A percentile compares a stretch with the other conserved stretches of the same genome.
Evolutionary conservation across 2,113 vertebrate species (phyloP).

Genomic region (Ciconia stormi): DNA sequence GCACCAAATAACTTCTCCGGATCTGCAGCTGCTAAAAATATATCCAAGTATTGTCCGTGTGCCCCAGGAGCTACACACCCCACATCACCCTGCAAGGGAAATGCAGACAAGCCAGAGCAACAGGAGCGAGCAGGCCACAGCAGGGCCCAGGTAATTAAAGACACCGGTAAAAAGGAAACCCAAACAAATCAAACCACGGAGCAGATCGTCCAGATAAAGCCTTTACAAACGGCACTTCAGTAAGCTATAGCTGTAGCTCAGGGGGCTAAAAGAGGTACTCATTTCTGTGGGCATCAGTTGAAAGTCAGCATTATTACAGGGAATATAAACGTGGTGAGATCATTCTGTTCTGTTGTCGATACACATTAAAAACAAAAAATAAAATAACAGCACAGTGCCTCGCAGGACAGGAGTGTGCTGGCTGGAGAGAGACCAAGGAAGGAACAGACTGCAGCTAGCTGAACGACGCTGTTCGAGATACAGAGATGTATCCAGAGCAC

Average conservation of each 20-base stretch:
- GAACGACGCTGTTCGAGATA: neutral
- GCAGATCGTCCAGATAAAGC: neutral
- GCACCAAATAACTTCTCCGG: neutral
- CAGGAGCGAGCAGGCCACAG: neutral
- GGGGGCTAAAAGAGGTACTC: constrained; percentile 7
- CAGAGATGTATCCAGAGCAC: neutral
- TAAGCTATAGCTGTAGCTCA: neutral
- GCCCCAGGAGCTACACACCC: neutral
- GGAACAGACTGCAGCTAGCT: neutral
- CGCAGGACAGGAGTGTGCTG: neutral
- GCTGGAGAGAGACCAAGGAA: neutral
- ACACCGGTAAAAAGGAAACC: neutral
- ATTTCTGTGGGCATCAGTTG: neutral
- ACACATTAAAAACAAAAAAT: neutral
- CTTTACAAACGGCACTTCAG: neutral
- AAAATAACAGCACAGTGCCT: neutral
- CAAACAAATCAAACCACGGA: neutral
- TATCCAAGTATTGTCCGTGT: neutral
- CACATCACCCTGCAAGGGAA: neutral
- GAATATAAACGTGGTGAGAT: constrained; percentile 20
- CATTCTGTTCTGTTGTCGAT: neutral
- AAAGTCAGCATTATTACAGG: neutral
- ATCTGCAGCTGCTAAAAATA: constrained; percentile 55
- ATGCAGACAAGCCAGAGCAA: neutral
- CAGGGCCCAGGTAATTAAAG: constrained; percentile 32